Evolutionary conservation across 2,888 invertebrate species (phyloP), one percentile per base, ranked within the genome.

Genomic region (Diaprepes abbreviatus): DNA sequence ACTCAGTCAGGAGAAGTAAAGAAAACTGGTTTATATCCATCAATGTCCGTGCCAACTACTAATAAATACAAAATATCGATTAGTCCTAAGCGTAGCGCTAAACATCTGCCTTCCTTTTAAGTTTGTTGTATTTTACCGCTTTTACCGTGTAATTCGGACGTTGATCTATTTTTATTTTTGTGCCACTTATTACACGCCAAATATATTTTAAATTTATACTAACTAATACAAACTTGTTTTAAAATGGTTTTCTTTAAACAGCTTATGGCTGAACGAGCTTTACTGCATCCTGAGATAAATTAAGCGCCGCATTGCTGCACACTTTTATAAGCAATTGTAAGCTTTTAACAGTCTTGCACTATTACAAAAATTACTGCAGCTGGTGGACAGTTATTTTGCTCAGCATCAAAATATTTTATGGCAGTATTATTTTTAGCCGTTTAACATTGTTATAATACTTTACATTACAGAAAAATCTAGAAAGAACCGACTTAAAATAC

Each of bases 11-110:
- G 45, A 57, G 68, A 62, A 68, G 68, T 48, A 50, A 68, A 45
- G 62, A 57, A 64, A 68, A 68, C 68, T 57, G 68, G 31, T 59
- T 60, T 55, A 52, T 65, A 70, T 70, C 70, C 70, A 65, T 70
- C 70, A 70, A 70, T 54, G 70, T 70, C 70, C 70, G 52, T 58
- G 70, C 54, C 64, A 70, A 70, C 65, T 65, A 70, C 64, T 70
- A 70, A 70, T 70, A 70, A 70, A 70, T 70, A 65, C 64, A 50
- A 59, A 58, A 52, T 70, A 70, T 70, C 59, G 70, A 70, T 70
- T 55, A 43, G 40, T 14, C 48, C 43, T 35, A 28, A 58, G 59
- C 24, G 50, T 24, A 31, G 66, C 66, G 50, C 19, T 31, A 66
- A 57, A 66, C 66, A 58, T 66, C 58, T 58, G 63, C 60, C 24